Percentiles rank a stretch among this genome's conserved stretches.
Evolutionary conservation across 2,888 invertebrate genomes (phyloP).

Genomic region (Hoplodrina blanda): DNA sequence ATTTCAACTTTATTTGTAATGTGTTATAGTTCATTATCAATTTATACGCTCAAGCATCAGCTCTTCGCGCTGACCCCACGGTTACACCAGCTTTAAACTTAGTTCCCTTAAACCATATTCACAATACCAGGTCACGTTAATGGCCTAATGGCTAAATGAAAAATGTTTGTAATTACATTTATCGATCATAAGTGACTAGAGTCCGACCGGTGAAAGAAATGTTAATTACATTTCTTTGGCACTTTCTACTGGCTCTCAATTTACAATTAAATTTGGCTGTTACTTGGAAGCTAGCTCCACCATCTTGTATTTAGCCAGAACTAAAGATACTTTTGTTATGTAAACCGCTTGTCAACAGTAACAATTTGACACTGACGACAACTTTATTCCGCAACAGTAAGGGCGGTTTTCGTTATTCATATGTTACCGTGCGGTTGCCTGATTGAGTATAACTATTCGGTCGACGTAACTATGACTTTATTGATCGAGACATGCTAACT

Average conservation of each 20-base stretch:
- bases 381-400: neutral
- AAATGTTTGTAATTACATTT: conserved; percentile 37
- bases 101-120: conserved; percentile 55
- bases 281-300: neutral
- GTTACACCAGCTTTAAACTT: conserved; percentile 23
- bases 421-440: no score
- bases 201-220: conserved; percentile 55
- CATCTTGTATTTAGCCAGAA: neutral
- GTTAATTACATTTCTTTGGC: conserved; percentile 44
- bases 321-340: neutral
- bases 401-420: neutral
- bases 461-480: neutral
- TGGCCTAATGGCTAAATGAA: conserved; percentile 42
- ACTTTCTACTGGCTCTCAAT: conserved; percentile 30
- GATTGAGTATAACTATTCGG: no score
- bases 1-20: neutral
- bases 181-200: conserved; percentile 55
- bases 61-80: neutral
- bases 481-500: neutral
- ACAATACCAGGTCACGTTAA: conserved; percentile 49
- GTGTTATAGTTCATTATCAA: neutral
- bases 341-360: neutral
- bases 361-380: neutral
- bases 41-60: neutral
- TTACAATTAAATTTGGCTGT: neutral